These are phyloP conservation scores for Perizoma flavofasciatum DNA, from an alignment of 2,888 invertebrate genomes.

Conservation along the genomic window DNA sequence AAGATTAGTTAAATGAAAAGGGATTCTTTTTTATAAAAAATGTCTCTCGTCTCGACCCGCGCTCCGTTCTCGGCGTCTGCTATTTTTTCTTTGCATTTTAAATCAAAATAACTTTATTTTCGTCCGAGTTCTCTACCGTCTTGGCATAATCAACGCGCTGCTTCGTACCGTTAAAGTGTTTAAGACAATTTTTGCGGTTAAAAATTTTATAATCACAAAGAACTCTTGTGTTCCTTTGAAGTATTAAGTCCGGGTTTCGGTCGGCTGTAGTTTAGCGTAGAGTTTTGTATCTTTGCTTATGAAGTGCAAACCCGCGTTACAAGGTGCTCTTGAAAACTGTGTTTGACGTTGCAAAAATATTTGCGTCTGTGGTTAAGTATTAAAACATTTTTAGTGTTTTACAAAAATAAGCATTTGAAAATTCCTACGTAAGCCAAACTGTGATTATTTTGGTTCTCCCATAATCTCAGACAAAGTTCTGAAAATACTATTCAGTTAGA, in stretches of 20 bases:
- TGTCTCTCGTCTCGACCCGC: slow-evolving; percentile 51
- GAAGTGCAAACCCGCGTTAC: slow-evolving; percentile 34
- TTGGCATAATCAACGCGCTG: slow-evolving; percentile 73
- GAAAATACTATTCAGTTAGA: no score
- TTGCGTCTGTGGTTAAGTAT: not conserved
- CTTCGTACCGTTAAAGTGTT: slow-evolving; percentile 62
- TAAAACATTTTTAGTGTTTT: no score
- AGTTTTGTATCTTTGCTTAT: slow-evolving; percentile 28
- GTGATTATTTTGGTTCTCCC: not conserved
- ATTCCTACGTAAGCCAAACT: not conserved
- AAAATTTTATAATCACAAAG: slow-evolving; percentile 65
- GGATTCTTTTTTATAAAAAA: slow-evolving; percentile 59
- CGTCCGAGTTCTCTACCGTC: slow-evolving; percentile 68
- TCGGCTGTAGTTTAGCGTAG: slow-evolving; percentile 14
- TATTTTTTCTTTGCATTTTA: slow-evolving; percentile 77
- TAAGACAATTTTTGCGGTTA: slow-evolving; percentile 71
- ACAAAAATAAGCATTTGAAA: no score
- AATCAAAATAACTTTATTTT: slow-evolving; percentile 80
- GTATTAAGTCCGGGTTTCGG: slow-evolving; percentile 50
- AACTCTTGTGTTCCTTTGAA: slow-evolving; percentile 59
- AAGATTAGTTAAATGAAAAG: slow-evolving; percentile 71
- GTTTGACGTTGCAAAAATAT: slow-evolving; percentile 3
- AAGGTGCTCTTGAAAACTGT: slow-evolving; percentile 19
- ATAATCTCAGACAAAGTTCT: not conserved
- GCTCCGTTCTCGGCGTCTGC: slow-evolving; percentile 43